Evolutionary conservation across 2,888 invertebrate species (phyloP).

Genomic region (Pinctada fucata): DNA sequence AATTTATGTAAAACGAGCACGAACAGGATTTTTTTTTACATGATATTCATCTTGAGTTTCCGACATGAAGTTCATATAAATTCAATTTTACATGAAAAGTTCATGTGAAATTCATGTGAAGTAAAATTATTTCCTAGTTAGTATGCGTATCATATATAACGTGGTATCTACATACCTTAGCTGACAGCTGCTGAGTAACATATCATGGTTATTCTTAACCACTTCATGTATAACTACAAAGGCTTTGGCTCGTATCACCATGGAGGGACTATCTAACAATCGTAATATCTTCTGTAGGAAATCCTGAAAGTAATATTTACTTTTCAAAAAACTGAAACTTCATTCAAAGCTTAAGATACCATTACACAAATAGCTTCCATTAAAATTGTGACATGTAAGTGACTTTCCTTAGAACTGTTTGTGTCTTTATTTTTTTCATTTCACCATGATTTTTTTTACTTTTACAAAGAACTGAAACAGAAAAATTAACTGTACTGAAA

Average conservation of each 20-base stretch:
- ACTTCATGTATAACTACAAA: slow-evolving; percentile 73
- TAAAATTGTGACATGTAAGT: neutral
- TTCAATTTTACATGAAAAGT: too few relatives aligned
- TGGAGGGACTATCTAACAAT: slow-evolving; percentile 74
- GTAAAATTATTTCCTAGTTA: too few relatives aligned
- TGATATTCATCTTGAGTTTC: too few relatives aligned
- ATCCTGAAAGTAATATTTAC: slow-evolving; percentile 57
- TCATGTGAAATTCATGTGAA: too few relatives aligned
- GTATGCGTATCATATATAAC: neutral
- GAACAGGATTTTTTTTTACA: too few relatives aligned
- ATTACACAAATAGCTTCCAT: neutral
- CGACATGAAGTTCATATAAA: too few relatives aligned
- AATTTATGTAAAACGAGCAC: too few relatives aligned
- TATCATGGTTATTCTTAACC: slow-evolving; percentile 64
- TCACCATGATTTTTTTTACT: too few relatives aligned
- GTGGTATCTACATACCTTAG: slow-evolving; percentile 59
- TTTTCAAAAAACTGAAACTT: slow-evolving; percentile 8
- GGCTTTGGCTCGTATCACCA: slow-evolving; percentile 75
- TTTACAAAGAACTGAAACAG: too few relatives aligned
- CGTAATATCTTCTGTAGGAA: slow-evolving; percentile 72
- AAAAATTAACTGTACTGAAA: too few relatives aligned
- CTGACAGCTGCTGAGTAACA: slow-evolving; percentile 70
- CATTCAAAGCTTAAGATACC: neutral
- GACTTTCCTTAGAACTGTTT: neutral
- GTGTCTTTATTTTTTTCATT: neutral